phyloP scores from a whole-genome alignment of 2,888 invertebrate genomes.

The Steinernema hermaphroditum region DNA sequence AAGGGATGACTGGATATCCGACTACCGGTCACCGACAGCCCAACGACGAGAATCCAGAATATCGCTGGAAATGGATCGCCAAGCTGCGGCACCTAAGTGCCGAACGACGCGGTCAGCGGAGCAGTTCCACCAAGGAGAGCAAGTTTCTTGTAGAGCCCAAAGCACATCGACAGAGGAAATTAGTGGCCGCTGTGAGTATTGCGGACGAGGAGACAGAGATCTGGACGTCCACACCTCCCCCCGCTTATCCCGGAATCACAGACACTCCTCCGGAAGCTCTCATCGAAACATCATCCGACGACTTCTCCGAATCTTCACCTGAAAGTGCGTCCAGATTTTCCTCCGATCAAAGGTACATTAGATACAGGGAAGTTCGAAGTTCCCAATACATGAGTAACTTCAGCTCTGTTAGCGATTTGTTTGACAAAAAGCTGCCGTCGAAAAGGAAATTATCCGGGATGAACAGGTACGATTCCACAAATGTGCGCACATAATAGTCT shows the following conservation, averaged over 20 bases:
- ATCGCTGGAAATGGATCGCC: constrained; percentile 27
- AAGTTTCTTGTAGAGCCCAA: constrained; percentile 1
- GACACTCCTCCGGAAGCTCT: not conserved
- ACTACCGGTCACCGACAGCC: not conserved
- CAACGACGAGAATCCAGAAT: not conserved
- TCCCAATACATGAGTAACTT: not conserved
- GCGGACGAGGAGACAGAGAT: constrained; percentile 1
- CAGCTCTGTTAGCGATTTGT: not conserved
- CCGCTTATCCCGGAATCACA: not conserved
- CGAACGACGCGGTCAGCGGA: not conserved
- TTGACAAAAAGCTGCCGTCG: not conserved
- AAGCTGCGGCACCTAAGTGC: not conserved
- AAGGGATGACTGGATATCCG: constrained; percentile 12
- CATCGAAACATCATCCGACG: constrained; percentile 20
- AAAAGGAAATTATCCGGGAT: constrained; percentile 5
- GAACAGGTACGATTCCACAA: not conserved
- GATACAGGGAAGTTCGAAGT: no score
- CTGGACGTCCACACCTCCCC: not conserved
- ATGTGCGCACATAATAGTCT: no score
- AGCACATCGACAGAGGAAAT: constrained; percentile 23
- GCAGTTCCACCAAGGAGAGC: not conserved
- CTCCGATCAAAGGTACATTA: not conserved
- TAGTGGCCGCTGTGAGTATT: constrained; percentile 10
- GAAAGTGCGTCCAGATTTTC: not conserved
- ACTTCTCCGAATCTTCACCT: constrained; percentile 19